Percentiles rank a stretch among this genome's conserved stretches.
Evolutionary conservation across 1,140 invertebrate species (phyloP).

Genomic region (Pollicipes pollicipes): DNA sequence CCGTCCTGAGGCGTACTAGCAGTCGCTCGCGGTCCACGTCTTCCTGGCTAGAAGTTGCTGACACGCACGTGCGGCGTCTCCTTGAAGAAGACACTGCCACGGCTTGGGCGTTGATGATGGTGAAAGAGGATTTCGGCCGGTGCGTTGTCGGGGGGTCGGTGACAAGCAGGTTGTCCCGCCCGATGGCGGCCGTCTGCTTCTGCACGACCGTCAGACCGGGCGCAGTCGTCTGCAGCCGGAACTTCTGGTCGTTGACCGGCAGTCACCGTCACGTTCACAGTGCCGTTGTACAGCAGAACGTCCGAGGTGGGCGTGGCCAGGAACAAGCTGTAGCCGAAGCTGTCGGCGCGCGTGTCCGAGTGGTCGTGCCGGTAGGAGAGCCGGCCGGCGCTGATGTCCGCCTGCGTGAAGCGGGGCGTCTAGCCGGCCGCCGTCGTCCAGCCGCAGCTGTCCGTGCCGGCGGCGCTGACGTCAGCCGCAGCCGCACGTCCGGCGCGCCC

Average conservation of each 20-base stretch:
- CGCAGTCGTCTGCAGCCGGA: constrained; percentile 53
- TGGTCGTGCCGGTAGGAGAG: constrained; percentile 66
- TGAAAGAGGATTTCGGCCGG: constrained; percentile 72
- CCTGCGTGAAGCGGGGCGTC: not conserved
- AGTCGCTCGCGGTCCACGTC: constrained; percentile 67
- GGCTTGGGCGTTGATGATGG: constrained; percentile 50
- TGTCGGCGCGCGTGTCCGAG: constrained; percentile 56
- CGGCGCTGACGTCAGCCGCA: not conserved
- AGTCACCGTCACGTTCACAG: constrained; percentile 55
- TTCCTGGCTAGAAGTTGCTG: constrained; percentile 59
- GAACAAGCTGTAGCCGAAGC: constrained; percentile 51
- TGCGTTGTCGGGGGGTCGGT: constrained; percentile 67
- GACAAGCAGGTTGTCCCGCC: constrained; percentile 55
- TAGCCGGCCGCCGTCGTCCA: not conserved
- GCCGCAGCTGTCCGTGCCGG: not conserved
- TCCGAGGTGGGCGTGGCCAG: constrained; percentile 34
- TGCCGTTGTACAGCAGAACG: constrained; percentile 57
- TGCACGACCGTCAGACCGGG: constrained; percentile 50
- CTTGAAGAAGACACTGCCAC: constrained; percentile 45
- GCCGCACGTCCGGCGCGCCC: not conserved
- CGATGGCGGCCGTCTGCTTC: constrained; percentile 14
- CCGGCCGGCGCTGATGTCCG: not conserved
- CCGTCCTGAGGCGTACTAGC: constrained; percentile 71
- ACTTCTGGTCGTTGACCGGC: constrained; percentile 80
- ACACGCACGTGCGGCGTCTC: constrained; percentile 23